phyloP scores from a whole-genome alignment of 2,797 vertebrate genomes.

The Pterois miles region DNA sequence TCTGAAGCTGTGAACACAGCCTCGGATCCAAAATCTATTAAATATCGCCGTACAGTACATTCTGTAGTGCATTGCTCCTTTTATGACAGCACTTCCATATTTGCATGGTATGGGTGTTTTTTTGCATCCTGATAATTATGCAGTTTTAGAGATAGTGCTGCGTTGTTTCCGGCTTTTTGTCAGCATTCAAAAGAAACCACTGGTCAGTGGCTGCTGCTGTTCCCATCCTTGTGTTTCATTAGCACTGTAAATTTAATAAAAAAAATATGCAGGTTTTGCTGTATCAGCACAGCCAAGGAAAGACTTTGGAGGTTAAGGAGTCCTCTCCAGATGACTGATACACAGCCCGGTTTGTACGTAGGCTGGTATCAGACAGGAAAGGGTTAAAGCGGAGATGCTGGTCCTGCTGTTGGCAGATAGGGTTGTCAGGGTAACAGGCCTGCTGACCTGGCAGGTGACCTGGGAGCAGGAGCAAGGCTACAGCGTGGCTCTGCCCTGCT shows the following conservation, averaged over 20 bases:
- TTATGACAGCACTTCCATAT: slow-evolving; percentile 14
- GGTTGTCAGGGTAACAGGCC: slow-evolving; percentile 94
- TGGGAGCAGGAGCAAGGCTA: slow-evolving; percentile 89
- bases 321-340: background rate
- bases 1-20: slow-evolving; percentile 3
- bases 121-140: slow-evolving; percentile 53
- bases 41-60: background rate
- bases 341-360: background rate
- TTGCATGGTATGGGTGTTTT: slow-evolving; percentile 45
- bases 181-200: slow-evolving; percentile 13
- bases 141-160: slow-evolving; percentile 17
- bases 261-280: slow-evolving; percentile 14
- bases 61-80: slow-evolving; percentile 1
- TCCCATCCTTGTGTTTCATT: background rate
- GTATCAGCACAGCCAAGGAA: background rate
- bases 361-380: slow-evolving; percentile 57
- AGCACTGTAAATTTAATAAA: slow-evolving; percentile 8
- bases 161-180: slow-evolving; percentile 38
- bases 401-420: slow-evolving; percentile 89
- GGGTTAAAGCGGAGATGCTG: slow-evolving; percentile 91
- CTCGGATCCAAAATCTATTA: slow-evolving; percentile 8
- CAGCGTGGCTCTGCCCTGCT: slow-evolving; percentile 62
- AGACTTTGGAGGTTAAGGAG: slow-evolving; percentile 5
- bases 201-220: slow-evolving; percentile 6
- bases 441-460: slow-evolving; percentile 96